Base-by-base conservation (phyloP, 2,113 vertebrate genomes). In the Caracal caracal region DNA sequence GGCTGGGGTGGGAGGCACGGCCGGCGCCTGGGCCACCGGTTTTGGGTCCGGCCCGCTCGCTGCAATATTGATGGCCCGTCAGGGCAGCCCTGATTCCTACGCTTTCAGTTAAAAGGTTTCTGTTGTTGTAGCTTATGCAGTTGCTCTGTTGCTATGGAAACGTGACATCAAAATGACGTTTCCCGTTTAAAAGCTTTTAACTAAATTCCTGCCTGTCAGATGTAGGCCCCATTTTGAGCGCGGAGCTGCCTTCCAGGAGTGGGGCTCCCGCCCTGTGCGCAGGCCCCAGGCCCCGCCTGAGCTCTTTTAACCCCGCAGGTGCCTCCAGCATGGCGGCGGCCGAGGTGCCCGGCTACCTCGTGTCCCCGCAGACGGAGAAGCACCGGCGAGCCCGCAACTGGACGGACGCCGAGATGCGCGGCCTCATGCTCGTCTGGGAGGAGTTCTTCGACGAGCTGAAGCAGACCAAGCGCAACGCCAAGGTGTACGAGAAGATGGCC, bases 101-200 rank as follows among this genome's bases (percentile, higher is more conserved):
- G 99, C 99, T 99, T 99, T 99, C 99, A 99, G 99, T 99, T 99
- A 99, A 99, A 99, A 99, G 99, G 99, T 99, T 99, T 99, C 99
- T 99, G 99, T 99, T 99, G 99, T 99, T 99, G 99, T 99, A 99
- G 99, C 99, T 99, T 98, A 99, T 99, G 99, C 99, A 99, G 99
- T 99, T 99, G 99, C 98, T 99, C 98, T 97, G 99, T 99, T 99
- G 99, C 99, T 99, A 99, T 98, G 99, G 99, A 99, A 99, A 99
- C 99, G 99, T 99, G 99, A 99, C 99, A 99, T 99, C 99, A 99
- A 98, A 96, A 99, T 99, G 99, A 99, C 99, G 99, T 99, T 99
- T 98, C 99, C 99, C 99, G 99, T 99, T 99, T 99, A 99, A 99
- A 99, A 99, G 99, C 99, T 99, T 99, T 99, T 99, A 99, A 99